A percentile compares a stretch with the other conserved stretches of the same genome.
These are phyloP conservation scores for Cosmia pyralina DNA, from an alignment of 2,888 invertebrate species.

Conservation along the genomic window DNA sequence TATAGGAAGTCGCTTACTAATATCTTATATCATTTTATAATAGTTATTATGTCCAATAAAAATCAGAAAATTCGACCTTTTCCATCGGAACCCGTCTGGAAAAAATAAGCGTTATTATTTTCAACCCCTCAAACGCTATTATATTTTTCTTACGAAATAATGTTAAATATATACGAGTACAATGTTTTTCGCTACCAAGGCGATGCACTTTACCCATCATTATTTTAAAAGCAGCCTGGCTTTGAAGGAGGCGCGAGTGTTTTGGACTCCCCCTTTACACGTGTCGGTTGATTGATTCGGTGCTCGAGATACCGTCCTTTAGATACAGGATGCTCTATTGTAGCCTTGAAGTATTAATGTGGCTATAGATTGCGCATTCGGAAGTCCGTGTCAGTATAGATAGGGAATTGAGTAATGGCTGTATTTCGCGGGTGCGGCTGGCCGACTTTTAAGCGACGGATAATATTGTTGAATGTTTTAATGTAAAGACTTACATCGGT, in stretches of 20 bases:
- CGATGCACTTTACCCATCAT: constrained; percentile 57
- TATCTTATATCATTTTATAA: background rate
- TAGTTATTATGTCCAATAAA: constrained; percentile 7
- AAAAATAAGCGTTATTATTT: constrained; percentile 12
- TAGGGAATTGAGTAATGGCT: constrained; percentile 31
- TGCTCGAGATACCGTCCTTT: constrained; percentile 60
- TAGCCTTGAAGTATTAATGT: constrained; percentile 59
- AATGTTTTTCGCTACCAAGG: constrained; percentile 25
- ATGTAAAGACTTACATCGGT: too few species aligned
- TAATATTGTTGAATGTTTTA: background rate
- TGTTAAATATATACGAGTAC: constrained; percentile 17
- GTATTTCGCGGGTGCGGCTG: constrained; percentile 3
- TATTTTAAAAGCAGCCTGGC: constrained; percentile 53
- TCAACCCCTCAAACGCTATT: constrained; percentile 13
- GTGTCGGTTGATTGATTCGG: constrained; percentile 65
- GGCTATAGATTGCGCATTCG: constrained; percentile 36
- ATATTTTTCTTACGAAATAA: constrained; percentile 23
- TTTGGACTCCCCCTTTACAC: constrained; percentile 60
- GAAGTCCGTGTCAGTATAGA: constrained; percentile 30
- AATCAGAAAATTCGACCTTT: background rate
- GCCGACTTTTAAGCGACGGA: background rate
- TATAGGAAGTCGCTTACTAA: background rate
- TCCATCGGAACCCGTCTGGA: background rate
- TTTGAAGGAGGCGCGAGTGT: constrained; percentile 49
- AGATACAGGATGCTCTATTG: constrained; percentile 62